Base-by-base conservation (phyloP, 1,140 invertebrate species). In the Subanguina moxae region DNA sequence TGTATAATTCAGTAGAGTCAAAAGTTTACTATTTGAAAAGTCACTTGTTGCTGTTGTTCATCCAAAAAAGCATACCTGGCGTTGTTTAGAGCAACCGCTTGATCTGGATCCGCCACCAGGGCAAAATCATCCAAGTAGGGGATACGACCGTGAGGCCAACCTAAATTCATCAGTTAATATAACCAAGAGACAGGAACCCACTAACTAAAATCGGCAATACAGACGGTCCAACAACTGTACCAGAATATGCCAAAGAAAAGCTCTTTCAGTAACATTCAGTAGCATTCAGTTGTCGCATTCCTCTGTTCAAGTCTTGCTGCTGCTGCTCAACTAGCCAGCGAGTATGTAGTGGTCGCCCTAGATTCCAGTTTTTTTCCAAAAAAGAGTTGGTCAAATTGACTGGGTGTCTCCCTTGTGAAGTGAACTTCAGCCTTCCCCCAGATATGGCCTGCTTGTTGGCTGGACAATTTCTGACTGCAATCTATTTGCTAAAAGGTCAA, bases 41-140 rank as follows among this genome's bases (percentile, higher is more conserved):
- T 46, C 21, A 15, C 15, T 15, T 46, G 15, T 46, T 46, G 21
- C 21, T 15, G 21, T 21, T 67, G 1, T 65, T 21, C 21, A 73
- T 68, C 32, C 77, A 74, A 46, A 73, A 45, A 23, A 77, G 74
- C 72, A n/a, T 73, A 77, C 25, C 72, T 73, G 11, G 73, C 73
- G 48, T 74, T 74, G 43, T 74, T 74, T 48, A 74, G 48, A 28
- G 73, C 73, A 5, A 74, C 73, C 17, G 73, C 75, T 38, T 75
- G 71, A 66, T 74, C 73, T 57, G 57, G 45, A 64, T 74, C 70
- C 11, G 67, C 71, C 23, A 69, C 25, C 21, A 74, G 62, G 32
- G 66, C 70, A n/a, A 68, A 63, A 45, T 74, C 73, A 62, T 74
- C 73, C 23, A 77, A 52, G 42, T 62, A 74, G 17, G 73, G 73